Percentiles rank a stretch among this genome's conserved stretches.
Evolutionary conservation across 2,888 invertebrate genomes (phyloP).

Genomic region (Caenorhabditis becei): DNA sequence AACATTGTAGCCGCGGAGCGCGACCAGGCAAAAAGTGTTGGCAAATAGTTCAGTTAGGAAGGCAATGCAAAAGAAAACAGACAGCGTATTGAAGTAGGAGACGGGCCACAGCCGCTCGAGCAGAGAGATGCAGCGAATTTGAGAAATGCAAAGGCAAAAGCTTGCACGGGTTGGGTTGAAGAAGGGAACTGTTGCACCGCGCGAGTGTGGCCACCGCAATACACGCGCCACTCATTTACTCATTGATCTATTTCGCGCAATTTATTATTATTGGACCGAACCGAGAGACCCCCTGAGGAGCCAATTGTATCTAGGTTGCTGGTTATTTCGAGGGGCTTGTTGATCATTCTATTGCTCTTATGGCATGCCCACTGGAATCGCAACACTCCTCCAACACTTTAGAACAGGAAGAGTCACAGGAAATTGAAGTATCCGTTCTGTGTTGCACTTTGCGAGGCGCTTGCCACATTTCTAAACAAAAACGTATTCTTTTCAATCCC

Average conservation of each 20-base stretch:
- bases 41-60: conserved; percentile 61
- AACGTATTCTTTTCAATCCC: background rate
- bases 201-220: conserved; percentile 45
- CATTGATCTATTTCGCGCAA: conserved; percentile 56
- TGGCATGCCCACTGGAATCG: conserved; percentile 35
- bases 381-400: conserved; percentile 38
- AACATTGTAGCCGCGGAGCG: conserved; percentile 53
- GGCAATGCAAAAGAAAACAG: conserved; percentile 51
- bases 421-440: conserved; percentile 55
- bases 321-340: conserved; percentile 25
- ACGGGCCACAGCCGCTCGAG: conserved; percentile 22
- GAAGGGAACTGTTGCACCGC: conserved; percentile 60
- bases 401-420: conserved; percentile 34
- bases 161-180: conserved; percentile 42
- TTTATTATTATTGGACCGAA: conserved; percentile 27
- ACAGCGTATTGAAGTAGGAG: conserved; percentile 31
- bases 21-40: conserved; percentile 62
- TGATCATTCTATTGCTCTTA: conserved; percentile 29
- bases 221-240: conserved; percentile 53
- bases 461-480: background rate
- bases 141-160: conserved; percentile 42
- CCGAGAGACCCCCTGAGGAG: background rate
- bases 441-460: conserved; percentile 30
- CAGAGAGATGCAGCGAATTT: conserved; percentile 41
- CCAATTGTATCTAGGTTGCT: no score